A percentile compares a stretch with the other conserved stretches of the same genome.
Conservation (phyloP, 2,797 vertebrate genomes). For the Phrynocephalus guinanensis region DNA sequence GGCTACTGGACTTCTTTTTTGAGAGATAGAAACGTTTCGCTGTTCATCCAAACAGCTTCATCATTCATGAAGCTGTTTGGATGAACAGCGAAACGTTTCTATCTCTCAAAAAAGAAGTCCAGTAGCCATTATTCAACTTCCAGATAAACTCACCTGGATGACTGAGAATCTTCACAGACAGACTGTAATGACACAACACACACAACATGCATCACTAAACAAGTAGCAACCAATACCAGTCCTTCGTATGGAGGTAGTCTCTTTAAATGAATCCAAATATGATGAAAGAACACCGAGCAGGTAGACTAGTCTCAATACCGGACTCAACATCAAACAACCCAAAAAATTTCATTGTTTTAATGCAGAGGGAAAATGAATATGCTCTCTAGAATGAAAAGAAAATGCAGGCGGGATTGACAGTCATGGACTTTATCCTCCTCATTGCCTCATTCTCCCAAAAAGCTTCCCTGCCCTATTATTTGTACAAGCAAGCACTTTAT, state of each 20-base stretch:
- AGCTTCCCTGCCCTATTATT: background rate
- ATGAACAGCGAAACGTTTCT: too few relatives aligned
- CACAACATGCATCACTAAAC: slow-evolving; percentile 43
- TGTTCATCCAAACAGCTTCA: too few relatives aligned
- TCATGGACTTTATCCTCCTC: background rate
- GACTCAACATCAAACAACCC: slow-evolving; percentile 41
- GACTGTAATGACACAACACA: too few relatives aligned
- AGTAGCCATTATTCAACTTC: too few relatives aligned
- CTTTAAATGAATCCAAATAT: slow-evolving; percentile 63
- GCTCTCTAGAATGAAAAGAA: slow-evolving; percentile 1
- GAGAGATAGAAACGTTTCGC: too few relatives aligned
- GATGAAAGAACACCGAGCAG: slow-evolving; percentile 56
- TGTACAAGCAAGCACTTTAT: background rate
- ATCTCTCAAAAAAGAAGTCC: too few relatives aligned
- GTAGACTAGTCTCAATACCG: slow-evolving; percentile 45
- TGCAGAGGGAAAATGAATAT: slow-evolving; percentile 11
- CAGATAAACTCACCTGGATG: too few relatives aligned
- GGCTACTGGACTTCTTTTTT: too few relatives aligned
- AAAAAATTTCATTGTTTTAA: slow-evolving; percentile 33
- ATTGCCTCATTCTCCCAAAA: background rate
- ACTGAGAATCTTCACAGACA: too few relatives aligned
- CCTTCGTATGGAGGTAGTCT: slow-evolving; percentile 32
- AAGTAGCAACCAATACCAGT: slow-evolving; percentile 38
- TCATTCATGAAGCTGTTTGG: too few relatives aligned
- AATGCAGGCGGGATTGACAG: slow-evolving; percentile 9